A percentile compares a stretch with the other conserved stretches of the same genome.
phyloP scores from a whole-genome alignment of 2,797 vertebrate species.

The Sebastes oblongus region DNA sequence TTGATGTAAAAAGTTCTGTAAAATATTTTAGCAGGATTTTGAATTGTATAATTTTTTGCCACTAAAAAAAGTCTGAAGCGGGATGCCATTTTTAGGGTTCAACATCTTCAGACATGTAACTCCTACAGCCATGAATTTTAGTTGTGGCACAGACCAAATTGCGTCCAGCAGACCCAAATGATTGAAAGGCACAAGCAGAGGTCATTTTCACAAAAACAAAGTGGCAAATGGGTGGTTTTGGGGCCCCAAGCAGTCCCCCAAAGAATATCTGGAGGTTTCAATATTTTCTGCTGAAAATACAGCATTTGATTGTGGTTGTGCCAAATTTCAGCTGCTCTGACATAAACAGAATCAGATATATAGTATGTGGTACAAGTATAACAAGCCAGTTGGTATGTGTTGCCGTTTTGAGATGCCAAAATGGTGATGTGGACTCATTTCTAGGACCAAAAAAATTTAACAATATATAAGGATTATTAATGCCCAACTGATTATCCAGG shows the following conservation, averaged over 20 bases:
- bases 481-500: too few species aligned
- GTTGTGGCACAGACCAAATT: fast-evolving
- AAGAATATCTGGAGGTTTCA: fast-evolving
- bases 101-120: not conserved
- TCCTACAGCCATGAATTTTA: not conserved
- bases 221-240: not conserved
- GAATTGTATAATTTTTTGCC: not conserved
- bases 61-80: not conserved
- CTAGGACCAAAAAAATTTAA: not conserved
- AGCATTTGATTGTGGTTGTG: not conserved
- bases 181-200: not conserved
- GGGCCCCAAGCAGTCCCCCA: not conserved
- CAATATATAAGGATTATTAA: too few species aligned
- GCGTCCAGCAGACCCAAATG: not conserved
- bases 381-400: too few species aligned
- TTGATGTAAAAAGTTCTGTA: not conserved
- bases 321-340: fast-evolving
- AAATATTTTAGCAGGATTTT: not conserved
- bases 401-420: not conserved
- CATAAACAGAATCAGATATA: not conserved
- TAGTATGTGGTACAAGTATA: too few species aligned
- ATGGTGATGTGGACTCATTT: not conserved
- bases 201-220: not conserved
- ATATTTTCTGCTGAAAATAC: not conserved
- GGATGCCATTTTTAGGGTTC: not conserved